phyloP scores from a whole-genome alignment of 1,140 invertebrate genomes.

The Cydia strobilella region DNA sequence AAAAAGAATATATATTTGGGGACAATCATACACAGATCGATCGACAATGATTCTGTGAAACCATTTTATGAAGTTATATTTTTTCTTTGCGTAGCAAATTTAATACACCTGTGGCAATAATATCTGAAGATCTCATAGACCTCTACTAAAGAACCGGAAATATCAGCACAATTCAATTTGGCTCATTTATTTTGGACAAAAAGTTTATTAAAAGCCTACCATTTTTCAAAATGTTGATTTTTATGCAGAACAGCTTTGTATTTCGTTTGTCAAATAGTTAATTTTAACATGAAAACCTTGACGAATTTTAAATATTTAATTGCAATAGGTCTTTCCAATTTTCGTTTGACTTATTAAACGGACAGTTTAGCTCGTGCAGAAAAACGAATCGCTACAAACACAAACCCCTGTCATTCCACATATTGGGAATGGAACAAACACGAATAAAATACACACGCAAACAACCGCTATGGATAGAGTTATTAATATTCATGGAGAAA shows the following conservation, averaged over 20 bases:
- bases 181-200: no score
- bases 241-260: background rate
- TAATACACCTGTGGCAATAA: no score
- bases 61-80: no score
- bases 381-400: background rate
- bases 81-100: no score
- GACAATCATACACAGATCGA: no score
- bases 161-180: no score
- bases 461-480: background rate
- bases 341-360: background rate
- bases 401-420: no score
- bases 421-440: background rate
- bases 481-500: conserved; percentile 11
- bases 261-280: background rate
- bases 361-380: background rate
- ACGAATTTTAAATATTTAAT: background rate
- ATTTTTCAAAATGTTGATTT: background rate
- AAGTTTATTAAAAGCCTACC: background rate
- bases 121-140: no score
- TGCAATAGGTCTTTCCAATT: background rate
- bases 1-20: no score
- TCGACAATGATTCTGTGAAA: no score
- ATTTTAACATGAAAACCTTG: background rate
- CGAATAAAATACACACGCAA: background rate
- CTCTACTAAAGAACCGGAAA: no score